Percentiles rank a stretch among this genome's conserved stretches.
Conservation (phyloP, 2,797 vertebrate species). For the Lepus townsendii region DNA sequence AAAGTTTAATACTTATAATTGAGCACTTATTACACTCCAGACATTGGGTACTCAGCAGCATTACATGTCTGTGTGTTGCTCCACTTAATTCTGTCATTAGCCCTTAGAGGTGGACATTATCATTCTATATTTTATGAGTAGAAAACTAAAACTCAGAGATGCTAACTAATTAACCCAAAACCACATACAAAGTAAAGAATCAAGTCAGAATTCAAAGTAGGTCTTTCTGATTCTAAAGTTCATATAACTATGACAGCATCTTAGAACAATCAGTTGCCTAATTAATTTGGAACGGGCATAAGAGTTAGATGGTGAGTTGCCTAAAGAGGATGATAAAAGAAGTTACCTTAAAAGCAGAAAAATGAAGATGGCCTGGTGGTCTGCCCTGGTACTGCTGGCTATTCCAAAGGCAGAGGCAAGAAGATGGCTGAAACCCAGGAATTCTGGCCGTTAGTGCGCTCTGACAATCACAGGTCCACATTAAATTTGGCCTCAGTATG, state of each 20-base stretch:
- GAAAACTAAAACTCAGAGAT: conserved; percentile 13
- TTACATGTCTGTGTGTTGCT: neutral
- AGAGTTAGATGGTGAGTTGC: neutral
- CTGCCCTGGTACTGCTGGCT: too few relatives aligned
- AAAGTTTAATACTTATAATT: neutral
- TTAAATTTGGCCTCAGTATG: too few relatives aligned
- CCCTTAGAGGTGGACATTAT: neutral
- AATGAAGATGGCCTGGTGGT: too few relatives aligned
- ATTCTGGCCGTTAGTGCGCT: too few relatives aligned
- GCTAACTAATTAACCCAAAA: neutral
- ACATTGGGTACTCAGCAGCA: neutral
- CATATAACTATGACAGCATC: neutral
- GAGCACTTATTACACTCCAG: neutral
- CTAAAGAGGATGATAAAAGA: neutral
- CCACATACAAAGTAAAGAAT: neutral
- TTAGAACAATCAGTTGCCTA: neutral
- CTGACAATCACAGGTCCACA: too few relatives aligned
- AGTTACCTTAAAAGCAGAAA: neutral
- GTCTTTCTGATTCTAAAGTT: conserved; percentile 26
- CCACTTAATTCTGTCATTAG: neutral
- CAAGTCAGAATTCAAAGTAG: conserved; percentile 18
- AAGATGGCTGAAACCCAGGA: too few relatives aligned
- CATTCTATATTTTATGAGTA: neutral
- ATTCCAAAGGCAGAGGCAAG: too few relatives aligned
- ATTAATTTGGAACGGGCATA: neutral